Evolutionary conservation across 2,888 invertebrate genomes (phyloP).

Genomic region (Halictus quadricinctus): DNA sequence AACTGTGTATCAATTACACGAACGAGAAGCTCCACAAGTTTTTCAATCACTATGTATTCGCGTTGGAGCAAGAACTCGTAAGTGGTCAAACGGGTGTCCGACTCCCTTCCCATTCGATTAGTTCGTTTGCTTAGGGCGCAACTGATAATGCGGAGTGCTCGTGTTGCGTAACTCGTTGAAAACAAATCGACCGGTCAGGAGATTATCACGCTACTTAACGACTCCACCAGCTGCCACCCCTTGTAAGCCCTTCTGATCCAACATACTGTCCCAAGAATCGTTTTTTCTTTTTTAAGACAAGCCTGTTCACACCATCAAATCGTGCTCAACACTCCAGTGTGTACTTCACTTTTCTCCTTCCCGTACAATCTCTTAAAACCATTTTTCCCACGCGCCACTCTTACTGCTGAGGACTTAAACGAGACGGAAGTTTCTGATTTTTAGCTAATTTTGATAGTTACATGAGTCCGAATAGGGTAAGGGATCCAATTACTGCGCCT

Average conservation of each 20-base stretch:
- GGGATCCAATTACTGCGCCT: too few relatives aligned
- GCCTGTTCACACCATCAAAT: background rate
- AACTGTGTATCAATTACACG: constrained; percentile 96
- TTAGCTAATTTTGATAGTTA: background rate
- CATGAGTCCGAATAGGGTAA: background rate
- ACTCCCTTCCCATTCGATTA: background rate
- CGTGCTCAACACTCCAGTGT: background rate
- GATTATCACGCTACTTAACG: background rate
- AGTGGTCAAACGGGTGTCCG: constrained; percentile 82
- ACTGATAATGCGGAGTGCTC: background rate
- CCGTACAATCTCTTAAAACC: background rate
- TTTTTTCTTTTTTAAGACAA: background rate
- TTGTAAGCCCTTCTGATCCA: background rate
- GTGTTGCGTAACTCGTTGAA: background rate
- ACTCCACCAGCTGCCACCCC: background rate
- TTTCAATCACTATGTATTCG: constrained; percentile 98
- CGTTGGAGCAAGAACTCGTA: constrained; percentile 96
- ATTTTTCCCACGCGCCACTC: background rate
- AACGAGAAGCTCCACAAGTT: constrained; percentile 97
- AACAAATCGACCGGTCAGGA: background rate
- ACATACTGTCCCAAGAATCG: background rate
- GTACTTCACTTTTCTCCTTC: background rate
- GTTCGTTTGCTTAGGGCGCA: constrained; percentile 17
- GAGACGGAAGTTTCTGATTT: background rate
- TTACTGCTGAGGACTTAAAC: background rate